Base-by-base conservation (phyloP, 2,888 invertebrate genomes). In the Pemphredon lugubris region DNA sequence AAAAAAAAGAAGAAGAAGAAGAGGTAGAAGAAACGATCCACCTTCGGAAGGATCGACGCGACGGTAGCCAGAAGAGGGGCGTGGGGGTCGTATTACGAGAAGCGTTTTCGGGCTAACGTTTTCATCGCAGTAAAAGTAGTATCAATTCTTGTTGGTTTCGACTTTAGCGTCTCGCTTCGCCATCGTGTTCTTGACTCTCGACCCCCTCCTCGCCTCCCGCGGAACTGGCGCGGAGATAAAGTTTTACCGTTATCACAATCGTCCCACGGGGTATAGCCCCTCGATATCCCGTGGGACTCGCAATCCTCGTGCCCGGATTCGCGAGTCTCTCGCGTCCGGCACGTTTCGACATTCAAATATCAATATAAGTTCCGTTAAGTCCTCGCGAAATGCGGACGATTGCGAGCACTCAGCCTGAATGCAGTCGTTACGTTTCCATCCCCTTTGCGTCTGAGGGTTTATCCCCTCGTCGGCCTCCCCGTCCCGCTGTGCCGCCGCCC, bases 351-450 rank as follows among this genome's bases (percentile, higher is more conserved):
- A 73, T 83, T 82, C 78, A 76, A 82, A 82, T 84, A 83, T 84
- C 84, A 78, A 84, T 85, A 75, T 72, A 71, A 69, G 73, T 70
- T 70, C 67, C 61, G 73, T 48, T 67, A 76, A 84, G 77, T 76
- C 69, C 51, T 77, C 51, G 75, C 70, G 60, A 78, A 81, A 78
- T 71, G 68, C 60, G 60, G 73, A 74, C 74, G 74, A 74, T 83
- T 76, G 78, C 79, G 53, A 82, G 76, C 79, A 82, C 77, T 83
- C 63, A 44, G 48, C 40, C 64, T 83, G 85, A 86, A 86, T 86
- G 79, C 81, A 79, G 78, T 85, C 86, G 85, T 85, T 86, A 86
- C 77, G 72, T 47, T 79, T 54, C 63, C 48, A 71, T 58, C 53
- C 53, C 16, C 30, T 37, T 40, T 32, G 16, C 53, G 51, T 54